Evolutionary conservation across 2,888 invertebrate genomes (phyloP).

Genomic region (Copidosoma aretas): DNA sequence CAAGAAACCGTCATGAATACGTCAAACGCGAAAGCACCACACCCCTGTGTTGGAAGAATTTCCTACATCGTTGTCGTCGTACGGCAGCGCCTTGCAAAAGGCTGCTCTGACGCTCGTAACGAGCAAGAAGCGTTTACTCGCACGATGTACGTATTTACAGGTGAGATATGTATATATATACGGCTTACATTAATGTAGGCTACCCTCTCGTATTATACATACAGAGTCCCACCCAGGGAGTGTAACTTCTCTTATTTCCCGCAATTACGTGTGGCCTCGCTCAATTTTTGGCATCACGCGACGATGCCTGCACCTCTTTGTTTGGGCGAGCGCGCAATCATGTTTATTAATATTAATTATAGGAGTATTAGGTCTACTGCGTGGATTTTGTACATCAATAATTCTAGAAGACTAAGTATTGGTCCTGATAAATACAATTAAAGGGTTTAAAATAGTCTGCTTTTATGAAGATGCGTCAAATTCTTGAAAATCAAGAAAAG

Average conservation of each 20-base stretch:
- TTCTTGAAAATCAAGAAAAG: no score
- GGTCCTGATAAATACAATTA: no score
- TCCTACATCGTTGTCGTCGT: not conserved
- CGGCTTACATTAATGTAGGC: conserved; percentile 16
- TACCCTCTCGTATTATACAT: conserved; percentile 53
- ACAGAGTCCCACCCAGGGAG: conserved; percentile 49
- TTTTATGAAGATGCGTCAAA: no score
- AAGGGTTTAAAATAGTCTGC: no score
- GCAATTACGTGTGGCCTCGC: conserved; percentile 10
- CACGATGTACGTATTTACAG: conserved; percentile 42
- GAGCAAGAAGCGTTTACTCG: conserved; percentile 51
- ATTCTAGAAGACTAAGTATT: no score
- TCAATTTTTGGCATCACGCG: conserved; percentile 22
- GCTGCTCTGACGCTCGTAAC: not conserved
- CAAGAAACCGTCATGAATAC: no score
- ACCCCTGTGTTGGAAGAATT: conserved; percentile 3
- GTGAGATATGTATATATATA: conserved; percentile 27
- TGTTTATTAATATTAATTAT: no score
- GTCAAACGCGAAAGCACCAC: no score
- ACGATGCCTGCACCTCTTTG: not conserved
- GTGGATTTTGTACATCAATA: no score
- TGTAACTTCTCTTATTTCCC: conserved; percentile 16
- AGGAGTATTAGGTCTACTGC: no score
- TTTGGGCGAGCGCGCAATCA: no score
- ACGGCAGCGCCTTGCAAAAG: not conserved